Conservation (phyloP, 2,113 vertebrate species). For the Leptobrachium ailaonicum region DNA sequence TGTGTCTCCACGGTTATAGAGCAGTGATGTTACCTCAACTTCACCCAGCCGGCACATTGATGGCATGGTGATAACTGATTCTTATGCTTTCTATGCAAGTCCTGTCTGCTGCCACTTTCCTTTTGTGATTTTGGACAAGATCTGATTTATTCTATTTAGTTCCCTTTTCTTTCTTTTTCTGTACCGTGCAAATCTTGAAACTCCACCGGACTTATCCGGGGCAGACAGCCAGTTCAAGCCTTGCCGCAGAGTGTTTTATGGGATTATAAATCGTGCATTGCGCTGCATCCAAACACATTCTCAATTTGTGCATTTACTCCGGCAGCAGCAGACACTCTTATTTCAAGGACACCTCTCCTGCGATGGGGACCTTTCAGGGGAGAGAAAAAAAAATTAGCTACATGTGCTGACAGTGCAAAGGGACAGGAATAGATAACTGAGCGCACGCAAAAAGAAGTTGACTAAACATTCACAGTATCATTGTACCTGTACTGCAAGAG, state of each 20-base stretch:
- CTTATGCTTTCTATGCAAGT: neutral
- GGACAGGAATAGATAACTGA: constrained; percentile 25
- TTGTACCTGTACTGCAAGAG: neutral
- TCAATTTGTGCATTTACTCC: constrained; percentile 29
- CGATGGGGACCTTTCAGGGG: neutral
- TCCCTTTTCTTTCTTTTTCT: neutral
- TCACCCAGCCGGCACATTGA: neutral
- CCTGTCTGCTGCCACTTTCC: neutral
- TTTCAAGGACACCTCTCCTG: constrained; percentile 29
- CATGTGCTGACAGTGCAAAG: constrained; percentile 28
- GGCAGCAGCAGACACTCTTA: constrained; percentile 27
- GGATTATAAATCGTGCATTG: constrained; percentile 42
- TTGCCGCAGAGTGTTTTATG: constrained; percentile 41
- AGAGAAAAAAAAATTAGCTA: neutral
- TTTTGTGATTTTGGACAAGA: neutral
- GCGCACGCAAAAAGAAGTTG: neutral
- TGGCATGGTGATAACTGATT: neutral
- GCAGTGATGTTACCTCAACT: no score
- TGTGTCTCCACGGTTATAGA: no score
- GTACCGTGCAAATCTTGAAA: neutral
- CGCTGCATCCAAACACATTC: constrained; percentile 33
- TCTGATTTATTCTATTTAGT: neutral
- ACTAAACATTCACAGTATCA: constrained; percentile 34
- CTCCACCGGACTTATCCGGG: constrained; percentile 21
- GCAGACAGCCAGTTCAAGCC: constrained; percentile 28